Percentiles rank a stretch among this genome's conserved stretches.
Conservation (phyloP, 2,888 invertebrate species). For the Lampropteryx suffumata region DNA sequence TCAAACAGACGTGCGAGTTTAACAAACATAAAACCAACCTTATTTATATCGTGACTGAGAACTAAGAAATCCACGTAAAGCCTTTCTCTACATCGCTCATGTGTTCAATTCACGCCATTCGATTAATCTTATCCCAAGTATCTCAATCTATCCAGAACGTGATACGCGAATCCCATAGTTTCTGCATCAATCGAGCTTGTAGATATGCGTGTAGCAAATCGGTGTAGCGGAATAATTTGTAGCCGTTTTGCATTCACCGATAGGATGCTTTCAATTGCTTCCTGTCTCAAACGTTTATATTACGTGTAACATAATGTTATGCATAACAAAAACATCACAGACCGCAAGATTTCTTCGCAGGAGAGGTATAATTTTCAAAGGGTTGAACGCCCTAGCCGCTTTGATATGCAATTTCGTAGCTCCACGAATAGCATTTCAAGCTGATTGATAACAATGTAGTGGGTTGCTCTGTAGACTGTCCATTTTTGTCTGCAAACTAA, state of each 20-base stretch:
- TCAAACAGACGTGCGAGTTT: constrained; percentile 51
- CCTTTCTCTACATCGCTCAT: constrained; percentile 48
- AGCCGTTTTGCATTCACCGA: constrained; percentile 51
- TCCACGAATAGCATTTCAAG: constrained; percentile 33
- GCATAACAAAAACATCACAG: constrained; percentile 43
- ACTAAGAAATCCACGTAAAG: constrained; percentile 55
- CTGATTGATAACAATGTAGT: constrained; percentile 45
- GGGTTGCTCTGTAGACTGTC: constrained; percentile 51
- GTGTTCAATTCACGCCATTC: constrained; percentile 47
- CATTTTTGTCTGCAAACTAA: constrained; percentile 52
- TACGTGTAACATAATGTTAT: constrained; percentile 42
- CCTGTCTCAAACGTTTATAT: constrained; percentile 52
- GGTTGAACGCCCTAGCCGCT: constrained; percentile 30
- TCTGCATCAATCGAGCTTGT: constrained; percentile 29
- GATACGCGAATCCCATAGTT: constrained; percentile 39
- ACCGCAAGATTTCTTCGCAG: constrained; percentile 25
- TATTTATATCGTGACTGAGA: constrained; percentile 52
- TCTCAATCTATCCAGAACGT: constrained; percentile 43
- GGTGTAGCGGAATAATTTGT: constrained; percentile 55
- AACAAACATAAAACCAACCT: constrained; percentile 39
- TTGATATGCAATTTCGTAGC: constrained; percentile 33
- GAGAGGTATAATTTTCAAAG: constrained; percentile 32
- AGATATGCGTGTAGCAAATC: constrained; percentile 54
- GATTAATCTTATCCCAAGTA: constrained; percentile 54
- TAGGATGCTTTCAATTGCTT: constrained; percentile 56